Evolutionary conservation across 2,888 invertebrate species (phyloP), one percentile per base, ranked within the genome.

Genomic region (Litoditis marina): DNA sequence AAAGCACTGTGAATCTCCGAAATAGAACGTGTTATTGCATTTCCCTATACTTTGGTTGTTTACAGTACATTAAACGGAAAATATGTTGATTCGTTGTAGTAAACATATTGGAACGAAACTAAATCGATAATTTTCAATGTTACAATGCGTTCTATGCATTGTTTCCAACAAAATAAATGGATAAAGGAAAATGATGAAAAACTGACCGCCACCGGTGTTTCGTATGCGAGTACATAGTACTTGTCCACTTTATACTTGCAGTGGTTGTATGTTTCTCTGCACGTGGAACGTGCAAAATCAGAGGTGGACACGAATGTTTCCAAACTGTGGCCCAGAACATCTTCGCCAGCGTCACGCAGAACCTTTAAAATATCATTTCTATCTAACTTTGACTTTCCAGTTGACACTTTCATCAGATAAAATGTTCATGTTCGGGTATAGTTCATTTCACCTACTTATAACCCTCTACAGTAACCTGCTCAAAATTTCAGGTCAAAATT

Each of bases 231-330:
- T 16, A 72, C 51, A 28, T 62, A 56, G 39, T 66, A 69, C 22
- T 66, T 51, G 30, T 69, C 68, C 1, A 68, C 63, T 32, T 69
- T 57, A 32, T 67, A 72, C 46, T 72, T 72, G 44, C 72, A 72
- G 0, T 52, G 51, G 31, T 61, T 65, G 30, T 59, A 59, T 34
- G 63, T 60, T 16, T 64, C 44, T 6, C 28, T 28, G 36, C 69
- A 55, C 16, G 65, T 64, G n/a, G 68, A 65, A 32, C 57, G 60
- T 2, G 57, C 63, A 27, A 72, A 72, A 36, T 72, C 72, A 61
- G 69, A 69, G 39, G 61, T 25, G 0, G 69, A 68, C 16, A 72
- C 69, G 30, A 72, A 62, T 11, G 65, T 63, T 63, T 72, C 72
- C 11, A 67, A 60, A 1, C 66, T 64, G n/a, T 63, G 55, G 11